Conservation (phyloP, 2,113 vertebrate species). For the Hippocampus abdominalis region DNA sequence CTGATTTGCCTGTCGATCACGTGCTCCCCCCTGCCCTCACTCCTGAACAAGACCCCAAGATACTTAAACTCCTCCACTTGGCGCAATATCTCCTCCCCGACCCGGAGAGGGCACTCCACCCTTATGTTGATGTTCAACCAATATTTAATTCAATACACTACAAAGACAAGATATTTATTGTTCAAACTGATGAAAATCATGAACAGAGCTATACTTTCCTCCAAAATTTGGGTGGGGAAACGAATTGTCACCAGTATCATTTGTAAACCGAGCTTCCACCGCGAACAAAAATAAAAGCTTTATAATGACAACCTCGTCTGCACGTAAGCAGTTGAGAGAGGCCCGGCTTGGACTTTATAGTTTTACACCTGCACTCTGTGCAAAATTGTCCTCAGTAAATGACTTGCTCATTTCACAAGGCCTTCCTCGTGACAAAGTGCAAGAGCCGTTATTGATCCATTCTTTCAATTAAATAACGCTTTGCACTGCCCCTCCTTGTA, state of each 20-base stretch:
- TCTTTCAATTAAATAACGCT: conserved; percentile 81
- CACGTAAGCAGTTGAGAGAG: not conserved
- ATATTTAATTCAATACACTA: no score
- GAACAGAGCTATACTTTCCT: no score
- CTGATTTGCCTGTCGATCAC: no score
- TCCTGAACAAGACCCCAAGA: no score
- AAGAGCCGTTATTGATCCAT: conserved; percentile 77
- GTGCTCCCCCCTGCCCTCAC: no score
- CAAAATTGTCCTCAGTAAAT: conserved; percentile 65
- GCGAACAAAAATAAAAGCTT: conserved; percentile 4
- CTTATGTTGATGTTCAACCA: no score
- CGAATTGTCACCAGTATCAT: not conserved
- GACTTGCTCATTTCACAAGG: conserved; percentile 73
- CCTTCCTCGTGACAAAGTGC: conserved; percentile 65
- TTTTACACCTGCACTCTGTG: conserved; percentile 30
- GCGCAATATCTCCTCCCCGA: no score
- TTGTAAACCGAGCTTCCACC: not conserved
- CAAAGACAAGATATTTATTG: no score
- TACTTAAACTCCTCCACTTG: no score
- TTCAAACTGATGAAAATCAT: no score
- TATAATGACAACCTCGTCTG: not conserved
- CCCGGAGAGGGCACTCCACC: no score
- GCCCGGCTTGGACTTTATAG: conserved; percentile 15
- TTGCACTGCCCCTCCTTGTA: conserved; percentile 67
- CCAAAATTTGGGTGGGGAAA: no score